Conservation (phyloP, 1,140 invertebrate species). For the Saccostrea glomerata region DNA sequence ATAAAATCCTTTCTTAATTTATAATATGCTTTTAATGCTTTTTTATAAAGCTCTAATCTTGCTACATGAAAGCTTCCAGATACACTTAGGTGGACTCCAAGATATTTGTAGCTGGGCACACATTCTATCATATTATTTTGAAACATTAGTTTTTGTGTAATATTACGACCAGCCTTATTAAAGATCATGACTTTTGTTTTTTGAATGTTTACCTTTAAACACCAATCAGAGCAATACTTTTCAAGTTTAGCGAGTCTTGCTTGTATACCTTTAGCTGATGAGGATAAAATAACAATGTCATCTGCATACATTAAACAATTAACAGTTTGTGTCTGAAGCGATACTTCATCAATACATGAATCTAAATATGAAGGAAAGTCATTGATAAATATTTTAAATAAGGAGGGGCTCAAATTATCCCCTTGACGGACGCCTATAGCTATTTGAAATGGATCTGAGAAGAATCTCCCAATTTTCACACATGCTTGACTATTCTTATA, state of each 20-base stretch:
- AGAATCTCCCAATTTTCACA: background rate
- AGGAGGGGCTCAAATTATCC: background rate
- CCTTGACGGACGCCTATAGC: background rate
- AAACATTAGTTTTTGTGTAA: background rate
- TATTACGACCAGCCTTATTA: background rate
- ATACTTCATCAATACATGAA: background rate
- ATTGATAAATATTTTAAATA: background rate
- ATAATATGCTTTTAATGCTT: background rate
- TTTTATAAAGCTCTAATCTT: background rate
- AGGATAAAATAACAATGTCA: too few relatives aligned
- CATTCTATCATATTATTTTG: background rate
- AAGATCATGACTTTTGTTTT: constrained; percentile 6
- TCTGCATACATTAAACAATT: background rate
- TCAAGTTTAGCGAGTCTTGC: background rate
- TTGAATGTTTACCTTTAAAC: background rate
- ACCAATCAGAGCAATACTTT: background rate
- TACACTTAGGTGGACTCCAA: background rate
- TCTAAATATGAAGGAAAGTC: background rate
- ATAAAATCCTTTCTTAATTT: background rate
- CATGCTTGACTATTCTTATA: background rate
- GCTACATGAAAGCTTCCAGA: background rate
- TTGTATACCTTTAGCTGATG: background rate
- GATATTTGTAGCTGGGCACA: too few relatives aligned
- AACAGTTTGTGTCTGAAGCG: background rate
- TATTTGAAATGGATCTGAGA: background rate